phyloP scores from a whole-genome alignment of 2,888 invertebrate genomes.

The Apamea epomidion region DNA sequence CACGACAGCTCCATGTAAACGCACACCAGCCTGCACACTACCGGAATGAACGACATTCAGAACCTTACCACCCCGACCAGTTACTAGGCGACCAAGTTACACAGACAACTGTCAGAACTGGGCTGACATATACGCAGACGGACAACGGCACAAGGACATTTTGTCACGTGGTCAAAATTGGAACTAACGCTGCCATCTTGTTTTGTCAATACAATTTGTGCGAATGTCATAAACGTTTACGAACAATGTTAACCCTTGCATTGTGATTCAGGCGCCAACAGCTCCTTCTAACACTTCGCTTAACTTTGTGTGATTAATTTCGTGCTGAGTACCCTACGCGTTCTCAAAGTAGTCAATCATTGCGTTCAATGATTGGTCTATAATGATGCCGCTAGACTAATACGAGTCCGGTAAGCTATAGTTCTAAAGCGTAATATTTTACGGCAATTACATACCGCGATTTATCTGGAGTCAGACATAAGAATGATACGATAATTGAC shows the following conservation, averaged over 20 bases:
- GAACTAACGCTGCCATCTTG: background rate
- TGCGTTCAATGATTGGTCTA: no score
- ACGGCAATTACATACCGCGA: background rate
- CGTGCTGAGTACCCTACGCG: background rate
- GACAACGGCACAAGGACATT: background rate
- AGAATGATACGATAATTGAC: background rate
- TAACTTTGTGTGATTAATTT: background rate
- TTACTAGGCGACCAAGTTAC: background rate
- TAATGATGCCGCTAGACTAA: background rate
- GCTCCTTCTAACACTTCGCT: background rate
- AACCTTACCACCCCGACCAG: background rate
- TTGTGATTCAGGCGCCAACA: background rate
- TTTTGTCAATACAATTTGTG: background rate
- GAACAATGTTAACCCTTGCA: background rate
- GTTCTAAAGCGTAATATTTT: background rate
- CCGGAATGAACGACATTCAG: background rate
- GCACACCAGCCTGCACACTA: background rate
- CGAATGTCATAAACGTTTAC: background rate
- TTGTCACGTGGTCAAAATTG: no score
- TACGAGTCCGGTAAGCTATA: background rate
- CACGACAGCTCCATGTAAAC: constrained; percentile 38
- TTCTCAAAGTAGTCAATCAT: background rate
- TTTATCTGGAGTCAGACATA: background rate
- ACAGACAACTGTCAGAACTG: background rate
- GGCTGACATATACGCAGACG: no score